Base-by-base conservation (phyloP, 1,140 invertebrate species). In the Bombyx mori region DNA sequence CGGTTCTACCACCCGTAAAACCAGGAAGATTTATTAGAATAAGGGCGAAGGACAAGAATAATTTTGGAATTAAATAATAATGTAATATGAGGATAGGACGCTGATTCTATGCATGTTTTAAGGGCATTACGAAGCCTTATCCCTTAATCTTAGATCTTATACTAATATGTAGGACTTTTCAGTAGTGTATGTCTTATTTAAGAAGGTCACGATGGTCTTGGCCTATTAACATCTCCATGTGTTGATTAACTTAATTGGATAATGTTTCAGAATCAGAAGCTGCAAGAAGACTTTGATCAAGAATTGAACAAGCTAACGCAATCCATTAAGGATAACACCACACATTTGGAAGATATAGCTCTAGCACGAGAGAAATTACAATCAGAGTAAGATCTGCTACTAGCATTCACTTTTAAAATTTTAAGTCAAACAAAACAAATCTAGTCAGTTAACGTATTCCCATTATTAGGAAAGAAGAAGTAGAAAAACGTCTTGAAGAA, bases 301-400 rank as follows among this genome's bases (percentile, higher is more conserved):
- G 74, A 82, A 65, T 67, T 86, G 3, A 71, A 63, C 10, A 77
- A 77, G 54, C 67, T 86, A 56, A 82, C 71, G 6, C 69, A 75
- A 60, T 79, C 71, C 10, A 77, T 83, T 10, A 68, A 63, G 57
- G 69, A 75, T 58, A 82, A 83, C 55, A 79, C 71, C 7, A 58
- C 47, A 3, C 72, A 82, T 63, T 72, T 86, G 51, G 76, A 83
- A 68, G 71, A 81, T 58, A 86, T 86, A 54, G 76, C 69, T 6
- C 62, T 65, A 35, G 77, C 75, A 49, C 75, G 78, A 7, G 73
- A 77, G 55, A 81, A 74, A 54, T 62, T 86, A 48, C 76, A 82
- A 66, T n/a, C 57, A 4, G 82, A 86, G 82, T 86, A 68, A 74
- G 69, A 35, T 35, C 26, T 35, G 26, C 66, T 55, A 26, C 10